A percentile compares a stretch with the other conserved stretches of the same genome.
Conservation (phyloP, 2,888 invertebrate genomes). For the Apamea crenata region DNA sequence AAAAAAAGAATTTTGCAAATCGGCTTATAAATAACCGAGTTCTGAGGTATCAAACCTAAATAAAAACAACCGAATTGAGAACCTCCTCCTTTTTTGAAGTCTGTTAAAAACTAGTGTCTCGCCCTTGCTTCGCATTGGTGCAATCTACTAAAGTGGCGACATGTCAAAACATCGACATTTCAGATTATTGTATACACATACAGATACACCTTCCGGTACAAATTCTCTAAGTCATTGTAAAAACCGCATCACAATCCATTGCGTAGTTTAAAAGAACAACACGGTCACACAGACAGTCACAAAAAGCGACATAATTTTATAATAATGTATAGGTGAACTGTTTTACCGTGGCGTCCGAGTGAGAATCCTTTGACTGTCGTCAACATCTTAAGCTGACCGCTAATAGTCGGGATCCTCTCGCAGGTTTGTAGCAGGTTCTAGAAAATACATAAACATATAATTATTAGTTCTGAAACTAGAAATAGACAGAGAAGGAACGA, state of each 20-base stretch:
- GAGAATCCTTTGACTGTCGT: slow-evolving; percentile 98
- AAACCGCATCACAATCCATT: not conserved
- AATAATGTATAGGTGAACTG: not conserved
- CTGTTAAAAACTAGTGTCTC: not conserved
- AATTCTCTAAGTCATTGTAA: not conserved
- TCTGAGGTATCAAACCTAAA: no score
- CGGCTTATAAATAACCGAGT: no score
- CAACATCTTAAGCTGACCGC: slow-evolving; percentile 99
- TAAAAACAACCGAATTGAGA: no score
- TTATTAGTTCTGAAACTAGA: no score
- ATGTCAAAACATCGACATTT: no score
- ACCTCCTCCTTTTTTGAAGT: no score
- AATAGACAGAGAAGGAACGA: not conserved
- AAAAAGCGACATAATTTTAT: not conserved
- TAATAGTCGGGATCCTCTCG: slow-evolving; percentile 99
- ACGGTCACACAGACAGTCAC: not conserved
- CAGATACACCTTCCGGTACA: not conserved
- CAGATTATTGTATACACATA: not conserved
- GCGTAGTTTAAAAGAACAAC: not conserved
- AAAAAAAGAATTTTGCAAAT: no score
- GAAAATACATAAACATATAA: slow-evolving; percentile 54
- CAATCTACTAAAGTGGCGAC: not conserved
- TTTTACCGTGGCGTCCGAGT: slow-evolving; percentile 98
- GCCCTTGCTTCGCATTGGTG: not conserved
- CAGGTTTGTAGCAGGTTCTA: slow-evolving; percentile 99